phyloP scores from a whole-genome alignment of 1,140 invertebrate species.

The Centruroides sculpturatus region DNA sequence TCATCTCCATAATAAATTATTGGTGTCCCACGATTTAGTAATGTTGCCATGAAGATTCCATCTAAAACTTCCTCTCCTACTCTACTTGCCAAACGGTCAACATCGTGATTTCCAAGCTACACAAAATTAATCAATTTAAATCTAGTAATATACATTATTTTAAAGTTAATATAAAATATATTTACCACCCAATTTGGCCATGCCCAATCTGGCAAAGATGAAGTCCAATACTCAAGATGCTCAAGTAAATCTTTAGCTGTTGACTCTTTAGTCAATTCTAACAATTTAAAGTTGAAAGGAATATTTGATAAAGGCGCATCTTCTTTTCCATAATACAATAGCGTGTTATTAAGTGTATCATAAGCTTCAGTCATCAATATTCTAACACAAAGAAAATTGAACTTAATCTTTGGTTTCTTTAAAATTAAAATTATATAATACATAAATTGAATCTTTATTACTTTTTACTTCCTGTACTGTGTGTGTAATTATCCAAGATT shows the following conservation, averaged over 20 bases:
- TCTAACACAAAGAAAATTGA: conserved; percentile 32
- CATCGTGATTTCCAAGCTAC: conserved; percentile 53
- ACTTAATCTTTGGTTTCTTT: background rate
- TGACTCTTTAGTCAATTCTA: conserved; percentile 34
- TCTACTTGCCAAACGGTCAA: conserved; percentile 38
- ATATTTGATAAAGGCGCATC: conserved; percentile 41
- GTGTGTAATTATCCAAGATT: conserved; percentile 45
- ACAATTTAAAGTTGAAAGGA: conserved; percentile 48
- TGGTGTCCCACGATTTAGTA: conserved; percentile 51
- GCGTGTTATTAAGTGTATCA: conserved; percentile 38
- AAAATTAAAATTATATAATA: background rate
- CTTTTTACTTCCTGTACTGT: conserved; percentile 23
- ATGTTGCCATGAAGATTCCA: conserved; percentile 45
- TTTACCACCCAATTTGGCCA: conserved; percentile 42
- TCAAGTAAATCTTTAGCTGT: conserved; percentile 38
- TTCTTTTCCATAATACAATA: conserved; percentile 47
- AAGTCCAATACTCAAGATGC: conserved; percentile 39
- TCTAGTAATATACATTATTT: conserved; percentile 18
- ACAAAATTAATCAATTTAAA: conserved; percentile 4
- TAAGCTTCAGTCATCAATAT: conserved; percentile 61
- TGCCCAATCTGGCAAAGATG: conserved; percentile 37
- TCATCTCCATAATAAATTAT: conserved; percentile 71
- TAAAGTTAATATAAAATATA: conserved; percentile 8
- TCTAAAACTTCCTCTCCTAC: conserved; percentile 43
- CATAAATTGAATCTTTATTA: background rate